Evolutionary conservation across 2,113 vertebrate genomes (phyloP), one percentile per base, ranked within the genome.

Genomic region (Hiodon tergisus): DNA sequence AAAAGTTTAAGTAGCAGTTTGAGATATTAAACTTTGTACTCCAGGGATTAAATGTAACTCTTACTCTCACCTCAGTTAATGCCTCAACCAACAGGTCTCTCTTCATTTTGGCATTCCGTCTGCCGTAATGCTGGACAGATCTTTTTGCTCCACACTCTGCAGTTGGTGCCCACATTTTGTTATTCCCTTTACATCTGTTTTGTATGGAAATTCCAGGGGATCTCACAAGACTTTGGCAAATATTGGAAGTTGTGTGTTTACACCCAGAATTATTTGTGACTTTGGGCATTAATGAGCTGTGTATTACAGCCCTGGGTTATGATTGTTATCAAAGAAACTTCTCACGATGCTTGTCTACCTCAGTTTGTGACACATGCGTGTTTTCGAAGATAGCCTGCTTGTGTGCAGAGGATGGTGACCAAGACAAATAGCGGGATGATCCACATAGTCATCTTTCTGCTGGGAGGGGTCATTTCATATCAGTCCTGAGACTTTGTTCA

Each of bases 361-460:
- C 11, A 7, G 5, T 63, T 3, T 54, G 13, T 14, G 3, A 5
- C 14, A 8, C 13, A 10, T 7, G 3, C 59, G 48, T 57, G 62
- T 31, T 57, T 72, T 14, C 62, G 66, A 17, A 76, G 10, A 52
- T 46, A 9, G 53, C 5, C 54, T 14, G 4, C 17, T 8, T 51
- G 70, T 46, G 54, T 3, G 48, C 4, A 66, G 10, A 71, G 61
- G n/a, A 72, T 4, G 53, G 50, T 31, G 57, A 54, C 48, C 14
- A 80, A 81, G 80, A 80, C 85, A 59, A 67, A 78, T 74, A 67
- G 65, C 9, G 47, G 9, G 67, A 31, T 58, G 67, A 78, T 50
- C 55, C 8, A 16, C 46, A 50, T 73, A 48, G 14, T 31, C 47
- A 62, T 5, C 66, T 67, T 16, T 31, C 54, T 17, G 55, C 51